Evolutionary conservation across 2,888 invertebrate species (phyloP), one percentile per base, ranked within the genome.

Genomic region (Catonia carolina): DNA sequence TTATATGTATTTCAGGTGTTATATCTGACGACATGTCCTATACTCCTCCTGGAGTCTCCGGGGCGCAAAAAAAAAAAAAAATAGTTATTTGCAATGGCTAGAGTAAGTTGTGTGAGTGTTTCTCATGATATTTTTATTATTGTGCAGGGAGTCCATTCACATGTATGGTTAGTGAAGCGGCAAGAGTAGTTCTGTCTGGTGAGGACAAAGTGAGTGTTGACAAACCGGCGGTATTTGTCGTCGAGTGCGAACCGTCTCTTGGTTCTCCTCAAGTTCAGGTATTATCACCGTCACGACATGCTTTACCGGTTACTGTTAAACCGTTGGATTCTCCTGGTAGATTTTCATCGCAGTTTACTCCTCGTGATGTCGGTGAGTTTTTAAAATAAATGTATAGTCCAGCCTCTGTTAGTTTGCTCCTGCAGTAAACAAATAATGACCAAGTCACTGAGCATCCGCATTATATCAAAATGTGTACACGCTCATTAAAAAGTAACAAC

Each of bases 191-290:
- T 50, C 82, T 91, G 20, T 84, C 88, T 0, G 78, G 78, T 6
- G 90, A 92, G 55, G 93, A 95, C 68, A 92, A 93, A 73, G 88
- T 95, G 27, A 87, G 92, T 1, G 90, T 95, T 15, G 88, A 91
- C 39, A 82, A 85, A 56, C 76, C 85, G 6, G 89, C 94, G 65
- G 84, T 84, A 4, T 94, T 96, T 74, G 82, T 84, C 55, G 88
- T 96, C 48, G 91, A 93, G 70, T 89, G 93, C 33, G 89, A 91
- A 59, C 82, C 83, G 0, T 81, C 67, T 42, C 64, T 75, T 54
- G 76, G 75, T 7, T 70, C 71, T 23, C 91, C 92, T 0, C 81
- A 82, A 33, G 89, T 92, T 0, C 89, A 90, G 69, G 64, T 64
- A 58, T 23, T 58, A 23, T 58, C 58, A 12, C 58, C 58, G 1